These are phyloP conservation scores for Drosophila leonis DNA, from an alignment of 2,888 invertebrate genomes.

Conservation along the genomic window DNA sequence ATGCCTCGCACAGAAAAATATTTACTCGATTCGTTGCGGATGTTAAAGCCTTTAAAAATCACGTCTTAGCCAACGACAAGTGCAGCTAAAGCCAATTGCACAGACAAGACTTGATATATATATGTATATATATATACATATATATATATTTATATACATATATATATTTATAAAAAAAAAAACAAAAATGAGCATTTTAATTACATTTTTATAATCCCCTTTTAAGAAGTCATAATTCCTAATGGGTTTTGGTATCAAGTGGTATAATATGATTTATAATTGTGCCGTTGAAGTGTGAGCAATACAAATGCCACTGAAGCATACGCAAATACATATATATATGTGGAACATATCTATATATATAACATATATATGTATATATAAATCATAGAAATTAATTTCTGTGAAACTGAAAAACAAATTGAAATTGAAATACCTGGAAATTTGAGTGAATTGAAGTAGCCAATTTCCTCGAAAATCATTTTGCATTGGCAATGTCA, in stretches of 20 bases:
- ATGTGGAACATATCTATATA: neutral
- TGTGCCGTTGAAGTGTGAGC: conserved; percentile 1
- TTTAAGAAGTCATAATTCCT: conserved; percentile 2
- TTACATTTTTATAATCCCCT: neutral
- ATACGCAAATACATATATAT: no score
- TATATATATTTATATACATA: neutral
- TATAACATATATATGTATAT: neutral
- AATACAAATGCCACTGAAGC: conserved; percentile 4
- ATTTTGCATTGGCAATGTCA: neutral
- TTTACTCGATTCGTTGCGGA: conserved; percentile 44
- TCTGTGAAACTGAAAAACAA: neutral
- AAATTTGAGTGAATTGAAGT: neutral
- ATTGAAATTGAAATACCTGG: conserved; percentile 25
- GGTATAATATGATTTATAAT: conserved; percentile 7
- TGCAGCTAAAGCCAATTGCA: conserved; percentile 6
- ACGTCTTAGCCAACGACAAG: conserved; percentile 32
- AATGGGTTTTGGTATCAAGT: conserved; percentile 12
- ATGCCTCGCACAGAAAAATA: conserved; percentile 9
- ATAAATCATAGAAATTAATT: conserved; percentile 1
- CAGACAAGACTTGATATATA: conserved; percentile 5
- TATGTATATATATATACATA: neutral
- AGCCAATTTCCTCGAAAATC: conserved; percentile 12
- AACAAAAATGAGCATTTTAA: neutral
- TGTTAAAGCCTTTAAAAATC: conserved; percentile 32
- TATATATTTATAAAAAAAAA: neutral